Conservation (phyloP, 2,888 invertebrate genomes). For the Tipula lateralis region DNA sequence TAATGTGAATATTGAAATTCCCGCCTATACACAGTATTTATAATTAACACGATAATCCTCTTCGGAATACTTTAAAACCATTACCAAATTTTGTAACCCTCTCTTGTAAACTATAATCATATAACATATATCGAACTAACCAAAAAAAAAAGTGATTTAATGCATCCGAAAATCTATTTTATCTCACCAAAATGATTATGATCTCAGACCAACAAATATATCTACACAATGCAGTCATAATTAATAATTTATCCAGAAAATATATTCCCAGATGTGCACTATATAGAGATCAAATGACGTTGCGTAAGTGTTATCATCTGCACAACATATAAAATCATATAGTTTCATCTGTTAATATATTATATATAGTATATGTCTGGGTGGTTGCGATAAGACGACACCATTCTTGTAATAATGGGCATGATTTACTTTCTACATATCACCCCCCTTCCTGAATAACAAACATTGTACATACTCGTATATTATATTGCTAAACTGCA, state of each 20-base stretch:
- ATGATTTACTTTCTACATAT: not conserved
- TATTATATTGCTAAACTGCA: slow-evolving; percentile 6
- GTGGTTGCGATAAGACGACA: not conserved
- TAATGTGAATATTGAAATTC: too few species aligned
- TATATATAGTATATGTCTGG: not conserved
- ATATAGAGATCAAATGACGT: not conserved
- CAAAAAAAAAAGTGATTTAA: too few species aligned
- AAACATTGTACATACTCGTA: not conserved
- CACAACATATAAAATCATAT: not conserved
- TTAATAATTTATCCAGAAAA: not conserved
- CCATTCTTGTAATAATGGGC: not conserved
- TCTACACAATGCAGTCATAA: not conserved
- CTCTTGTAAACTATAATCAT: too few species aligned
- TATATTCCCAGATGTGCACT: not conserved
- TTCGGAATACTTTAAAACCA: too few species aligned
- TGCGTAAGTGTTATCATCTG: not conserved
- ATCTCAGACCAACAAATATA: not conserved
- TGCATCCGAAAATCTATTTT: not conserved
- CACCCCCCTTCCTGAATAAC: not conserved
- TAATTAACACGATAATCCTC: too few species aligned
- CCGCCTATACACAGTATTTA: too few species aligned
- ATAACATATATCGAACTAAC: too few species aligned
- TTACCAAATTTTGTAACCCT: too few species aligned
- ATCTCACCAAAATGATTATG: slow-evolving; percentile 5
- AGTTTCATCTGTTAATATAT: not conserved